Conservation (phyloP, 2,888 invertebrate genomes). For the Campoplex nolae region DNA sequence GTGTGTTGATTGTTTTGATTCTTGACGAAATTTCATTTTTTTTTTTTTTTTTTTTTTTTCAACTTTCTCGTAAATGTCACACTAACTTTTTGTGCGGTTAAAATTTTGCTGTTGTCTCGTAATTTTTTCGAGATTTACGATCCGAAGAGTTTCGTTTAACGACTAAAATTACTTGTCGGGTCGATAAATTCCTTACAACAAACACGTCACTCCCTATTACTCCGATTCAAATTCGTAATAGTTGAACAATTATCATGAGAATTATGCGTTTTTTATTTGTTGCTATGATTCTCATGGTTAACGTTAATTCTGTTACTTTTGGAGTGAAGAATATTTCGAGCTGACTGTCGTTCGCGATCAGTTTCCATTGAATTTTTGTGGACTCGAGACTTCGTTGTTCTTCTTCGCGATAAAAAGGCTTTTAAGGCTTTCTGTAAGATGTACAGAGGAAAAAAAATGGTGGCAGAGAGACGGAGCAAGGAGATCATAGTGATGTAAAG, state of each 20-base stretch:
- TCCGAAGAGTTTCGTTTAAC: neutral
- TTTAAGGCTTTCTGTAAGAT: neutral
- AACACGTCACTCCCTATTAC: neutral
- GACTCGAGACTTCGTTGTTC: neutral
- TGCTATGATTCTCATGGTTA: too few species aligned
- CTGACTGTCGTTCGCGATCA: neutral
- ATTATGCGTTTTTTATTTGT: neutral
- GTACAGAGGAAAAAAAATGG: neutral
- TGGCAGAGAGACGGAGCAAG: neutral
- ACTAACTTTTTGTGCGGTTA: neutral
- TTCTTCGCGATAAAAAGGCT: neutral
- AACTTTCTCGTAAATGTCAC: neutral
- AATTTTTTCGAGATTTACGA: neutral
- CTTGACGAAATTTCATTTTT: too few species aligned
- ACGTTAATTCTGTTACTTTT: neutral
- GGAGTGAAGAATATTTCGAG: neutral
- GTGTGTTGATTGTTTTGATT: too few species aligned
- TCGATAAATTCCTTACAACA: neutral
- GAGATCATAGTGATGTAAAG: conserved; percentile 25
- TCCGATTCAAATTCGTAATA: neutral
- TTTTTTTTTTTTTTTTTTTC: too few species aligned
- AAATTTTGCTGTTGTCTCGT: neutral
- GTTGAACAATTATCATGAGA: neutral
- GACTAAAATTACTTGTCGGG: neutral
- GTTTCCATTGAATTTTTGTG: conserved; percentile 20